phyloP scores from a whole-genome alignment of 2,797 vertebrate genomes.

The Karalla daura region DNA sequence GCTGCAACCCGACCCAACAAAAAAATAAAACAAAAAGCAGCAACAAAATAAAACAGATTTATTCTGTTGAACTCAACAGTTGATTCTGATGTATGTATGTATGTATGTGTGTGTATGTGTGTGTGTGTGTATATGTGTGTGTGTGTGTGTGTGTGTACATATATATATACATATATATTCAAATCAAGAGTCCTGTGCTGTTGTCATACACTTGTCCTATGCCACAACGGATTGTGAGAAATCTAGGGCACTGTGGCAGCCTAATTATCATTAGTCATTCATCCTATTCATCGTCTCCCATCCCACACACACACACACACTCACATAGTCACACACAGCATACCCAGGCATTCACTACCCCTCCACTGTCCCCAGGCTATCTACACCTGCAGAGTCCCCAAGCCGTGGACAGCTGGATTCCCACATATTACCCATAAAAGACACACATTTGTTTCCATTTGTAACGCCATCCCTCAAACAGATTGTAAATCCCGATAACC shows the following conservation, averaged over 20 bases:
- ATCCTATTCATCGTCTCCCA: conserved; percentile 70
- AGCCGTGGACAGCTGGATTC: conserved; percentile 87
- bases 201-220: conserved; percentile 73
- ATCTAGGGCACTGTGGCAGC: conserved; percentile 71
- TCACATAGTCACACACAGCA: conserved; percentile 64
- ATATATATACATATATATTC: too few relatives aligned
- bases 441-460: conserved; percentile 91
- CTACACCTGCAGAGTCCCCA: conserved; percentile 87
- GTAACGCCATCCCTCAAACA: conserved; percentile 87
- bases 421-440: conserved; percentile 88
- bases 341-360: conserved; percentile 70
- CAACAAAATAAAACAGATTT: too few relatives aligned
- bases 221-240: conserved; percentile 55
- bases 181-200: conserved; percentile 19
- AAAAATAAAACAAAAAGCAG: too few relatives aligned
- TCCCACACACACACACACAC: conserved; percentile 77
- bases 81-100: too few relatives aligned
- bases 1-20: too few relatives aligned
- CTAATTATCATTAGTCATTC: conserved; percentile 79
- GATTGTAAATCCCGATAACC: conserved; percentile 87
- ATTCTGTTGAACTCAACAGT: too few relatives aligned
- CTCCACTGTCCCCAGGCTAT: conserved; percentile 79
- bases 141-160: too few relatives aligned
- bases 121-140: too few relatives aligned
- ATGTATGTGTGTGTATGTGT: too few relatives aligned